Conservation (phyloP, 2,797 vertebrate species). For the Gymnothorax javanicus region DNA sequence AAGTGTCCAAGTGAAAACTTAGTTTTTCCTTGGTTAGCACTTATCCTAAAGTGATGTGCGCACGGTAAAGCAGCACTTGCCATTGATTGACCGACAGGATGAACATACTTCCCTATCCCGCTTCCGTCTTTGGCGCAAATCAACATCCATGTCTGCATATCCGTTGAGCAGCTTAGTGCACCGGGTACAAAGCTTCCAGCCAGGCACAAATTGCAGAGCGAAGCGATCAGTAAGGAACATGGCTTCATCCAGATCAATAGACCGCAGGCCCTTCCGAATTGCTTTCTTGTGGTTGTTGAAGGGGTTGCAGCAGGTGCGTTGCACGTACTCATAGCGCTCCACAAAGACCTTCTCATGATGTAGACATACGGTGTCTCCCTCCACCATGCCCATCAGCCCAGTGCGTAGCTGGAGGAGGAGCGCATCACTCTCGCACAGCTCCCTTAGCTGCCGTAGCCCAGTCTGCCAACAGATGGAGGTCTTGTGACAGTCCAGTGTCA, state of each 20-base stretch:
- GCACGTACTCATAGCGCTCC: conserved; percentile 73
- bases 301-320: conserved; percentile 75
- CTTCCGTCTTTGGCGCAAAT: conserved; percentile 68
- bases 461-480: conserved; percentile 68
- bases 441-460: conserved; percentile 71
- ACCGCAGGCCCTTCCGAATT: conserved; percentile 71
- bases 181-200: conserved; percentile 77
- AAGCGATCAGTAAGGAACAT: conserved; percentile 74
- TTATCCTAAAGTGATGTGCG: background rate
- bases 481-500: conserved; percentile 72
- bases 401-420: conserved; percentile 74
- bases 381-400: conserved; percentile 68
- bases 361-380: conserved; percentile 71
- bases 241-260: conserved; percentile 72
- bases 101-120: conserved; percentile 72
- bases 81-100: background rate
- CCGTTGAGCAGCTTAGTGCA: conserved; percentile 76
- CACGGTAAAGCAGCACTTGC: background rate
- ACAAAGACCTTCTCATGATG: conserved; percentile 76
- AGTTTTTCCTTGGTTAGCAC: background rate
- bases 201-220: conserved; percentile 74
- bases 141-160: conserved; percentile 67
- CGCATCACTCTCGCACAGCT: conserved; percentile 67
- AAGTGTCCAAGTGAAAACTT: background rate
- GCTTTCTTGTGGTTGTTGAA: conserved; percentile 75